phyloP scores from a whole-genome alignment of 2,113 vertebrate genomes.

The Aramus guarauna region DNA sequence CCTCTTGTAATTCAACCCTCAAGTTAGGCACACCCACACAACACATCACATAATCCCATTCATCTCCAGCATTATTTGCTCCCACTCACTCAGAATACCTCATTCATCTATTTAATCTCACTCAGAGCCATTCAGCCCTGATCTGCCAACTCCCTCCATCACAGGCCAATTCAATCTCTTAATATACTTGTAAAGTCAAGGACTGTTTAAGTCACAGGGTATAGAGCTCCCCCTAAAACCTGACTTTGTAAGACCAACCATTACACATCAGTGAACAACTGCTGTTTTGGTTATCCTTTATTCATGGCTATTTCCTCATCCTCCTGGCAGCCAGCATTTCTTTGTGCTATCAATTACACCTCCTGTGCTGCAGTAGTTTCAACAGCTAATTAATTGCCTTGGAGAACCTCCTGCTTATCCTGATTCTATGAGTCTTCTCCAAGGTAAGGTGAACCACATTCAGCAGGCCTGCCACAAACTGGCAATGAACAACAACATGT shows the following conservation, averaged over 20 bases:
- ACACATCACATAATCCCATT: neutral
- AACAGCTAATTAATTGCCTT: neutral
- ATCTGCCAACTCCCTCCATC: neutral
- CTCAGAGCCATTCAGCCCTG: neutral
- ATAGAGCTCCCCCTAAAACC: neutral
- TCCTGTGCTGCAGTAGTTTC: neutral
- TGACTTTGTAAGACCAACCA: neutral
- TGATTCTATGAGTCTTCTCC: neutral
- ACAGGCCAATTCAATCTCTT: neutral
- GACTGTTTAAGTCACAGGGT: neutral
- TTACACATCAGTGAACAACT: neutral
- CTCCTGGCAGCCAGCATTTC: neutral
- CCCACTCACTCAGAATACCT: neutral
- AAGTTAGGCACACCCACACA: neutral
- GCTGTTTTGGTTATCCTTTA: neutral
- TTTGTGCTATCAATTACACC: neutral
- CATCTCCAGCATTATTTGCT: neutral
- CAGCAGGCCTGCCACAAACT: neutral
- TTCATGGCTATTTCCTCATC: neutral
- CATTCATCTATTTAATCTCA: fast-evolving
- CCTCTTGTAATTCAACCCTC: neutral
- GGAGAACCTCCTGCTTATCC: neutral
- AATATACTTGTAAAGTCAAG: neutral
- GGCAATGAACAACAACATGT: neutral
- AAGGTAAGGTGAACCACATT: neutral